Evolutionary conservation across 1,140 invertebrate genomes (phyloP), one percentile per base, ranked within the genome.

Genomic region (Brachionus asplanchnoidis): DNA sequence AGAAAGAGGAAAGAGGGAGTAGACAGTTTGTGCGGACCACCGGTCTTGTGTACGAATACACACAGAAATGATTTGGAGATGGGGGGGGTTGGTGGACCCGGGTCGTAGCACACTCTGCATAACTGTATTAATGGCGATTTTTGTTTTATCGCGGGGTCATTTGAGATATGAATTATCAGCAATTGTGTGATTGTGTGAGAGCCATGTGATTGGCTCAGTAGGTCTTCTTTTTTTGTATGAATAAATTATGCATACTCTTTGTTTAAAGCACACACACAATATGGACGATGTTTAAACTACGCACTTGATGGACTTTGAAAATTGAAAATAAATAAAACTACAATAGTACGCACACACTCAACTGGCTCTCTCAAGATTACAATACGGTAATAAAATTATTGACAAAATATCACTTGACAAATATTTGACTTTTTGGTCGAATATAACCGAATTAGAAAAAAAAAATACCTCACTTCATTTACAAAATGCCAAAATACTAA

Each of bases 381-480:
- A 73, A 23, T 73, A 73, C 68, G 68, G 17, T 73, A 73, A 73
- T 73, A 73, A 73, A 73, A 68, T 68, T 40, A 68, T 68, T 68
- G 32, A 32, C 32, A 46, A 40, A 40, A 73, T 20, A 73, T 17
- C 68, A 73, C 68, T 73, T 73, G 68, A 73, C 40, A 73, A 73
- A 73, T 68, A 68, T 73, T 73, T 42, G 68, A 40, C 68, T 73
- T 42, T 73, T 73, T 36, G 32, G 32, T 23, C 66, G 26, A 68
- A 60, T 23, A 23, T 60, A 60, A 60, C 53, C 23, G 53, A 60
- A 60, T 60, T 60, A 20, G 32, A 36, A 46, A 46, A 46, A 56
- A 56, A 56, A 56, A 56, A 56, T 56, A 56, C 53, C 53, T 56
- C n/a, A 20, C n/a, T 56, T 56, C 53, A 56, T 56, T 56, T 20